Evolutionary conservation across 1,140 invertebrate species (phyloP).

Genomic region (Hestina assimilis): DNA sequence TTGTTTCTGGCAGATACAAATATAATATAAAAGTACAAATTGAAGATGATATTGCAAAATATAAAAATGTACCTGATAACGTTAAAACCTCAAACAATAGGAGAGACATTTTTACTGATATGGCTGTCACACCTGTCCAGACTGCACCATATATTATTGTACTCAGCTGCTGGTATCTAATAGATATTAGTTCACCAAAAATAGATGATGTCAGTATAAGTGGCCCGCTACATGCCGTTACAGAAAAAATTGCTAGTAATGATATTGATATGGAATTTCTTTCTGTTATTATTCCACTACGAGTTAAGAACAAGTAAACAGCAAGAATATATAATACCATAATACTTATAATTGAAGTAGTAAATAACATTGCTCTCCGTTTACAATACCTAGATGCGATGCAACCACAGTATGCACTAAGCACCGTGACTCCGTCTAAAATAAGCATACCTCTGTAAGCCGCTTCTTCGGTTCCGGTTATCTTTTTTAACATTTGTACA

Average conservation of each 20-base stretch:
- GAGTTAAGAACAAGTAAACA: constrained; percentile 35
- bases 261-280: constrained; percentile 25
- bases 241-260: constrained; percentile 29
- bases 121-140: no score
- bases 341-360: constrained; percentile 17
- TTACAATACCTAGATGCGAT: constrained; percentile 26
- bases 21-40: no score
- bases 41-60: no score
- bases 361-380: constrained; percentile 30
- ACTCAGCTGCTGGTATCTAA: no score
- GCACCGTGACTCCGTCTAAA: constrained; percentile 38
- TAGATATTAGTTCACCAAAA: no score
- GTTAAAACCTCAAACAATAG: no score
- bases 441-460: constrained; percentile 43
- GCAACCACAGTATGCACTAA: constrained; percentile 34
- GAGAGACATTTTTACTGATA: no score
- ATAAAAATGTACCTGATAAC: no score
- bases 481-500: constrained; percentile 42
- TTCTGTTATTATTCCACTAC: constrained; percentile 11
- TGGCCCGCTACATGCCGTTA: constrained; percentile 34
- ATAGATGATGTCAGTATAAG: no score
- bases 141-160: no score
- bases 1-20: no score
- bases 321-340: constrained; percentile 31
- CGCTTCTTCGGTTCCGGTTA: constrained; percentile 23